These are phyloP conservation scores for Tipula helvola DNA, from an alignment of 2,888 invertebrate genomes.

Conservation along the genomic window DNA sequence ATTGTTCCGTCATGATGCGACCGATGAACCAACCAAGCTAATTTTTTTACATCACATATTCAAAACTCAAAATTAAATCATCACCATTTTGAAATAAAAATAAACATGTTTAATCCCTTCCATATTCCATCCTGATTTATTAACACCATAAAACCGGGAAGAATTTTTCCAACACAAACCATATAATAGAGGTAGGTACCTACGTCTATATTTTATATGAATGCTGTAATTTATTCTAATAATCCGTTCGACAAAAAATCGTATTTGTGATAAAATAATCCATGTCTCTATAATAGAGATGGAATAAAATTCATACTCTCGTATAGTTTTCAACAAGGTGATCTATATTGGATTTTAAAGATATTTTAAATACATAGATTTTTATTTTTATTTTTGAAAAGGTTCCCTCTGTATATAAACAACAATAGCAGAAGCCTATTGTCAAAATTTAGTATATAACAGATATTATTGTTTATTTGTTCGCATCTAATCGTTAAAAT, in stretches of 20 bases:
- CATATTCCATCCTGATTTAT: not conserved
- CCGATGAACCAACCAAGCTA: not conserved
- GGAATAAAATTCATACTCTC: not conserved
- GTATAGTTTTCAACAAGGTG: not conserved
- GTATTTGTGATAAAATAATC: not conserved
- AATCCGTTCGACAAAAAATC: not conserved
- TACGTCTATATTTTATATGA: not conserved
- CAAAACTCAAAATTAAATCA: not conserved
- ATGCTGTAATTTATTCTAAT: not conserved
- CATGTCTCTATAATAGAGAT: not conserved
- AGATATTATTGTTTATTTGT: not conserved
- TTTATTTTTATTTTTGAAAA: not conserved
- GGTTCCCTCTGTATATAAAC: not conserved
- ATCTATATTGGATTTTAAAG: constrained; percentile 4
- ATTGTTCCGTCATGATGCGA: not conserved
- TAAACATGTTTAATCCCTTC: not conserved
- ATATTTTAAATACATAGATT: not conserved
- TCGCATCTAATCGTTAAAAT: not conserved
- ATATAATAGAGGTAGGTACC: not conserved
- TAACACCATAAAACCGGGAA: not conserved
- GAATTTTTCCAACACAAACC: not conserved
- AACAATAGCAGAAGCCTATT: not conserved
- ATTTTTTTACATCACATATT: not conserved
- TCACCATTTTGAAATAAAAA: not conserved
- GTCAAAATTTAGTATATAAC: not conserved